These are phyloP conservation scores for Aspidiotus destructor DNA, from an alignment of 2,888 invertebrate species.

Conservation along the genomic window DNA sequence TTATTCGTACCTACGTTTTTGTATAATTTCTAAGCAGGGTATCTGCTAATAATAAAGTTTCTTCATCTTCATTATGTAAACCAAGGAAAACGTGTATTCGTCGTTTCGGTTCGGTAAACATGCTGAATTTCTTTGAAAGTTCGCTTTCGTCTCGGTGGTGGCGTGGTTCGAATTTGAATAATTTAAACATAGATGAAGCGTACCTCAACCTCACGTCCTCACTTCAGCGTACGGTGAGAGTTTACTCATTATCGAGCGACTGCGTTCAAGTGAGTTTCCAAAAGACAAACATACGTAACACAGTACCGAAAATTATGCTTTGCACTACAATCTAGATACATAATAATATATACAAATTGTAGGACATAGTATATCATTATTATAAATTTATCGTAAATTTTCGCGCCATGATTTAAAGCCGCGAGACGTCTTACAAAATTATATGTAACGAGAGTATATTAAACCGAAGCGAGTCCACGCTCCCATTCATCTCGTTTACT, in stretches of 20 bases:
- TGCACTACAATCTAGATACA: background rate
- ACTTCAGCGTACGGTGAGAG: background rate
- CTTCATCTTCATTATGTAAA: background rate
- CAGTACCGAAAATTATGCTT: background rate
- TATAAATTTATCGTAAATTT: too few relatives aligned
- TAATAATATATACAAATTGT: too few relatives aligned
- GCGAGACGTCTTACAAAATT: too few relatives aligned
- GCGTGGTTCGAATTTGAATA: constrained; percentile 35
- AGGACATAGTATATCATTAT: too few relatives aligned
- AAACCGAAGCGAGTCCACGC: too few relatives aligned
- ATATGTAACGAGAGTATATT: too few relatives aligned
- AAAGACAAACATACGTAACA: background rate
- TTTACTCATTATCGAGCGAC: constrained; percentile 58
- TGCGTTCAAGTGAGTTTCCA: constrained; percentile 54
- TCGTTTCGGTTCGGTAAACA: background rate
- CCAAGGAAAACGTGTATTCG: background rate
- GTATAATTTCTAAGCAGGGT: too few relatives aligned
- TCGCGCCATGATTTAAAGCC: too few relatives aligned
- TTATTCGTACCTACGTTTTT: too few relatives aligned
- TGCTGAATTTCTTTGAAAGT: constrained; percentile 30
- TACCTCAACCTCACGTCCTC: constrained; percentile 37
- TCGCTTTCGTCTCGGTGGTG: constrained; percentile 7
- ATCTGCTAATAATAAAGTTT: too few relatives aligned
- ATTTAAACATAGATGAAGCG: constrained; percentile 38
- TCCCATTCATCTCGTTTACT: background rate